These are phyloP conservation scores for Numida meleagris DNA, from an alignment of 2,113 vertebrate species.

Conservation along the genomic window DNA sequence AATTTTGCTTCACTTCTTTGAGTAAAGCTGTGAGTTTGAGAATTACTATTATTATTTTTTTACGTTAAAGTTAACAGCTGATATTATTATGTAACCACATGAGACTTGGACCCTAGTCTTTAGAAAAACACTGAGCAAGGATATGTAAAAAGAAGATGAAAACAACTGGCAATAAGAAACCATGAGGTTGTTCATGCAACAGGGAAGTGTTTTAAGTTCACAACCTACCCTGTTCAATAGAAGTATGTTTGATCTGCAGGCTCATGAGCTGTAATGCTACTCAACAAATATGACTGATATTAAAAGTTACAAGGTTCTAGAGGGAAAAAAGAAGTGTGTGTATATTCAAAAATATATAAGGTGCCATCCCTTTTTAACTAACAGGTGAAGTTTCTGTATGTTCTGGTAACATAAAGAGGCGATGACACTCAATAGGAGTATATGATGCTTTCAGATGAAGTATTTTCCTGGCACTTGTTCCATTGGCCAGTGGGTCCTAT, in stretches of 20 bases:
- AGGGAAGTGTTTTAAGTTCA: background rate
- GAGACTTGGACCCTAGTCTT: background rate
- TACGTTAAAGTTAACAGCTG: background rate
- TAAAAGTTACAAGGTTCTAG: background rate
- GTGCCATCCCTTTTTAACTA: background rate
- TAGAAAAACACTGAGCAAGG: background rate
- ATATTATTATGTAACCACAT: background rate
- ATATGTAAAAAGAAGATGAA: background rate
- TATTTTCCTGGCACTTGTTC: conserved; percentile 11
- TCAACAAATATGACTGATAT: background rate
- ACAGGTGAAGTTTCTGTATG: background rate
- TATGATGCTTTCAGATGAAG: background rate
- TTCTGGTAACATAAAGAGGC: background rate
- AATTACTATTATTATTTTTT: background rate
- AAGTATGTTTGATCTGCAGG: background rate
- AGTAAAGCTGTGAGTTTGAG: background rate
- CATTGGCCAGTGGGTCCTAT: background rate
- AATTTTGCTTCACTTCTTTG: background rate
- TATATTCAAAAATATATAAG: background rate
- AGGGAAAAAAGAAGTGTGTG: background rate
- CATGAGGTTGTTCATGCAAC: background rate
- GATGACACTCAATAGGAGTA: background rate
- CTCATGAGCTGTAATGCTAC: background rate
- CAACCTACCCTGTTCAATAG: background rate
- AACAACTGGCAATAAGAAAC: background rate